These are phyloP conservation scores for Cossypha caffra DNA, from an alignment of 2,797 vertebrate species.

Conservation along the genomic window DNA sequence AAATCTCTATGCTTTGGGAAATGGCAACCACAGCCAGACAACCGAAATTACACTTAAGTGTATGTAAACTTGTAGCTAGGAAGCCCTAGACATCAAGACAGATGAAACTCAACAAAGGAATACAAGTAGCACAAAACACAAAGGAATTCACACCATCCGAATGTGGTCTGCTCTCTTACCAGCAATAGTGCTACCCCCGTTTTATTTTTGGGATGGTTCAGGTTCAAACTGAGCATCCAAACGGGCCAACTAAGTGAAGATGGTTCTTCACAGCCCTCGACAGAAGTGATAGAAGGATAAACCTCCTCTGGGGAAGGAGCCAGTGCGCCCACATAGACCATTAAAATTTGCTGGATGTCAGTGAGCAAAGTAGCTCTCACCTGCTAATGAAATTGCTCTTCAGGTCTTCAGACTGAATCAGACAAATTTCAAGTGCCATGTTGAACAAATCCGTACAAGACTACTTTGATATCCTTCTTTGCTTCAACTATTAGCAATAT, in stretches of 20 bases:
- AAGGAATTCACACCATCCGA: neutral
- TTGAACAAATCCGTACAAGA: neutral
- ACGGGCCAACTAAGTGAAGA: fast-evolving
- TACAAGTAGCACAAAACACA: neutral
- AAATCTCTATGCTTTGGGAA: neutral
- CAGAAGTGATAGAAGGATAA: neutral
- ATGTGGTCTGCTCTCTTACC: neutral
- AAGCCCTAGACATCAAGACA: neutral
- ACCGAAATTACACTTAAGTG: neutral
- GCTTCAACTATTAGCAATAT: neutral
- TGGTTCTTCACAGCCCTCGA: fast-evolving
- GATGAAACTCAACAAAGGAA: neutral
- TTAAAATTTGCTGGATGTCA: neutral
- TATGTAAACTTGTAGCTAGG: neutral
- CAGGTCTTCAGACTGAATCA: neutral
- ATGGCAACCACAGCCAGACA: neutral
- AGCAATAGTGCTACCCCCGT: neutral
- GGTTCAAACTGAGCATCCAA: neutral
- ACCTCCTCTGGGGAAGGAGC: neutral
- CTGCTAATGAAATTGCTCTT: neutral
- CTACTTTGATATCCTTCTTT: neutral
- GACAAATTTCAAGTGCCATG: neutral
- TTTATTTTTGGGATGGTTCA: neutral
- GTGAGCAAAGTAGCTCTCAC: neutral
- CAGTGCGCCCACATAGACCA: neutral